Evolutionary conservation across 2,113 vertebrate species (phyloP), one percentile per base, ranked within the genome.

Genomic region (Spheniscus mendiculus): DNA sequence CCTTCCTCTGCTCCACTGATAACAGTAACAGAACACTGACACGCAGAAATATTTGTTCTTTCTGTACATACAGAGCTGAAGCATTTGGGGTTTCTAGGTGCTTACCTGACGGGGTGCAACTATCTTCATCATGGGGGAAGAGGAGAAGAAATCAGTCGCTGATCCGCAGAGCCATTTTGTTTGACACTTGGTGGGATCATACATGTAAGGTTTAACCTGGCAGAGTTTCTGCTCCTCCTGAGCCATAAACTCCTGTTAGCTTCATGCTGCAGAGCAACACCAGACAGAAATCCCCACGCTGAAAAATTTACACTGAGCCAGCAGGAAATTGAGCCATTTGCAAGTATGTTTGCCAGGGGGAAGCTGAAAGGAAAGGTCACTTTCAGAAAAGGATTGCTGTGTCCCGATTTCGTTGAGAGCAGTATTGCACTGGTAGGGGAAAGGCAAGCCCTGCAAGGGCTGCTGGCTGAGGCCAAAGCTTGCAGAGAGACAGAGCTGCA

Each of bases 301-400:
- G 74, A 89, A 92, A 90, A 93, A 67, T 56, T 86, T 52, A 38
- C 66, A 42, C 67, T 27, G 85, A 94, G 94, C 95, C 83, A 88
- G 81, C 93, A 93, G 92, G 93, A 97, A 96, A 93, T 6, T 5
- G 58, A 97, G 81, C 82, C 73, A 29, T 66, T 63, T 83, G 61
- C 77, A 45, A 88, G 32, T 40, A 14, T 23, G 11, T 29, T 83
- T 12, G 0, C 91, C 63, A 56, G 91, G 83, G 62, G 76, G 58
- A 82, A 17, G 20, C n/a, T 45, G 63, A 58, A 79, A 88, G 66
- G 82, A 96, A 94, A 97, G 96, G 95, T 96, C 94, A 95, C 3
- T 1, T 56, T 80, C 15, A 45, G 91, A 73, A 93, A 59, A 81
- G 63, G 56, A 61, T 62, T 58, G 67, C 53, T 69, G 78, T 30